Evolutionary conservation across 2,888 invertebrate genomes (phyloP).

Genomic region (Drosophila quinaria): DNA sequence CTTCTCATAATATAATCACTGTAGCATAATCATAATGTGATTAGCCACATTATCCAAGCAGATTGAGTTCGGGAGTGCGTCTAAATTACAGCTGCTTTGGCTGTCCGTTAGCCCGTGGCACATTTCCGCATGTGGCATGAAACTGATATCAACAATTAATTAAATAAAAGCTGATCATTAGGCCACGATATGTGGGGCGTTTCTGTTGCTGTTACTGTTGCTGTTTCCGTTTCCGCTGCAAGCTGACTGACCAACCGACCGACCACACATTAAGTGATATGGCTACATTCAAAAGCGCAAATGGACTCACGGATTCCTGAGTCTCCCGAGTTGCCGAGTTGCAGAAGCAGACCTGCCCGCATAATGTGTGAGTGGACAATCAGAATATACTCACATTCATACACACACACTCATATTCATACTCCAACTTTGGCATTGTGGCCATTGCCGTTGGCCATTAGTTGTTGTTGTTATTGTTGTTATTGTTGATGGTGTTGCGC

Average conservation of each 20-base stretch:
- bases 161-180: conserved; percentile 77
- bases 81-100: neutral
- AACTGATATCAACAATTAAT: conserved; percentile 81
- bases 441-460: conserved; percentile 39
- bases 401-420: conserved; percentile 1
- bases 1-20: conserved; percentile 1
- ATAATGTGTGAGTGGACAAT: conserved; percentile 60
- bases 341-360: conserved; percentile 31
- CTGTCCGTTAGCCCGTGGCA: conserved; percentile 31
- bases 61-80: conserved; percentile 3
- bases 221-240: conserved; percentile 59
- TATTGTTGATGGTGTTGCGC: conserved; percentile 30
- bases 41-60: conserved; percentile 20
- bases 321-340: conserved; percentile 2
- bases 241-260: conserved; percentile 28
- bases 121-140: conserved; percentile 52
- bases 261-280: conserved; percentile 67
- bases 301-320: conserved; percentile 21
- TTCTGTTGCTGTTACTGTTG: conserved; percentile 24
- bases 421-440: conserved; percentile 43
- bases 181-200: conserved; percentile 78
- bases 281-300: conserved; percentile 46
- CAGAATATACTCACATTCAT: conserved; percentile 38
- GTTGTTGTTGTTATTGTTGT: conserved; percentile 39
- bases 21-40: conserved; percentile 20